Conservation (phyloP, 2,797 vertebrate species). For the Xerus rutilus region DNA sequence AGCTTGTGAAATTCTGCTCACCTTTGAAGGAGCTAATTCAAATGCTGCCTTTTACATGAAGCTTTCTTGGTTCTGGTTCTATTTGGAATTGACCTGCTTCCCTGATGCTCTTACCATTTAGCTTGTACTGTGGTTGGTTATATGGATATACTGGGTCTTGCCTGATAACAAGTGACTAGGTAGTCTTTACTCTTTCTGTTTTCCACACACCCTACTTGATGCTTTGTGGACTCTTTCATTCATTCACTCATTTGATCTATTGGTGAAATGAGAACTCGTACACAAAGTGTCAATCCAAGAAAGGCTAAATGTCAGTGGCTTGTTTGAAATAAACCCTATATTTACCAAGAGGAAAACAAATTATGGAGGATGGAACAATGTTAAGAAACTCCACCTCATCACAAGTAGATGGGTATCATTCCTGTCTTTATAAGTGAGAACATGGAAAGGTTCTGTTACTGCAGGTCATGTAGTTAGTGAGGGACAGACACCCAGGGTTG, state of each 20-base stretch:
- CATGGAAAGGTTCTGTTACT: not conserved
- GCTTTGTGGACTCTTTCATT: not conserved
- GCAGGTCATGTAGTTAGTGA: not conserved
- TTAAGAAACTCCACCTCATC: not conserved
- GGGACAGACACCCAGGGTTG: not conserved
- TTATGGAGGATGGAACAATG: not conserved
- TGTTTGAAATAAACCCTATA: not conserved
- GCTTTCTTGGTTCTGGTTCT: not conserved
- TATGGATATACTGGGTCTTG: not conserved
- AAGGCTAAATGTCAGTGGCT: not conserved
- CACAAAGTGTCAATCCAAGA: not conserved
- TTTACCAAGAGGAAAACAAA: not conserved
- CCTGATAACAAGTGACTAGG: not conserved
- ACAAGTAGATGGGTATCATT: not conserved
- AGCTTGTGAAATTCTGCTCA: not conserved
- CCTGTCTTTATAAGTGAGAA: not conserved
- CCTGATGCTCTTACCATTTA: not conserved
- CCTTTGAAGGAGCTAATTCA: not conserved
- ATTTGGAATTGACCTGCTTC: not conserved
- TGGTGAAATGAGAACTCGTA: not conserved
- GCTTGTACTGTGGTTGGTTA: not conserved
- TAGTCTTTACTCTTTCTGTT: not conserved
- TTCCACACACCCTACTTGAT: not conserved
- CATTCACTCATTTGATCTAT: not conserved
- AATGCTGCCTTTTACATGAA: not conserved